These are phyloP conservation scores for Parapsyche elsis DNA, from an alignment of 1,140 invertebrate genomes.

Conservation along the genomic window DNA sequence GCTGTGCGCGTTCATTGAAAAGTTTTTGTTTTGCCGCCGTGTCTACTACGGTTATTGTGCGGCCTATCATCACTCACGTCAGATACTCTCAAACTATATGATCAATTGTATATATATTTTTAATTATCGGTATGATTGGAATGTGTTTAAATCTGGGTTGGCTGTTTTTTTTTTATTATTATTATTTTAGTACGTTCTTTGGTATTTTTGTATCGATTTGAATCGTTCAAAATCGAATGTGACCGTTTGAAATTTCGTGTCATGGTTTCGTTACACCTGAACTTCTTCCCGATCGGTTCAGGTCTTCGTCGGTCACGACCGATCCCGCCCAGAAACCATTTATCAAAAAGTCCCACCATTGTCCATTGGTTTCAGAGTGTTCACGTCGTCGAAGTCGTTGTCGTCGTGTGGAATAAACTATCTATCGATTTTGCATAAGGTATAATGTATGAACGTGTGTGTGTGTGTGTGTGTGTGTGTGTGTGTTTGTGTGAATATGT, in stretches of 20 bases:
- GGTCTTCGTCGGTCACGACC: slow-evolving; percentile 32
- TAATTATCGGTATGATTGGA: too few relatives aligned
- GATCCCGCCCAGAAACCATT: slow-evolving; percentile 40
- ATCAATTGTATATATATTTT: too few relatives aligned
- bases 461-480: background rate
- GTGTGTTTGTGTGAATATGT: too few relatives aligned
- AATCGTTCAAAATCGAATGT: background rate
- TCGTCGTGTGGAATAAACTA: background rate
- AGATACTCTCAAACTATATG: too few relatives aligned
- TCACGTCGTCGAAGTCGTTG: background rate
- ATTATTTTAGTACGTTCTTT: background rate
- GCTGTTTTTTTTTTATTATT: background rate
- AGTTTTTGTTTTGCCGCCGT: background rate
- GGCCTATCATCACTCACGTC: too few relatives aligned
- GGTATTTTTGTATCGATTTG: background rate
- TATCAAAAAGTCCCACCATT: slow-evolving; percentile 39
- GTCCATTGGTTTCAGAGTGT: slow-evolving; percentile 23
- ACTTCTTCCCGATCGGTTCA: slow-evolving; percentile 10
- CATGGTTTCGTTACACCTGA: slow-evolving; percentile 32
- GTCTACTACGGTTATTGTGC: too few relatives aligned
- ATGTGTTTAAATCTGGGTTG: background rate
- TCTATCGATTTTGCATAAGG: background rate
- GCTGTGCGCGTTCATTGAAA: background rate
- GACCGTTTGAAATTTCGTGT: background rate
- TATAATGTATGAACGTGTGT: background rate